Evolutionary conservation across 2,888 invertebrate species (phyloP).

Genomic region (Limenitis camilla): DNA sequence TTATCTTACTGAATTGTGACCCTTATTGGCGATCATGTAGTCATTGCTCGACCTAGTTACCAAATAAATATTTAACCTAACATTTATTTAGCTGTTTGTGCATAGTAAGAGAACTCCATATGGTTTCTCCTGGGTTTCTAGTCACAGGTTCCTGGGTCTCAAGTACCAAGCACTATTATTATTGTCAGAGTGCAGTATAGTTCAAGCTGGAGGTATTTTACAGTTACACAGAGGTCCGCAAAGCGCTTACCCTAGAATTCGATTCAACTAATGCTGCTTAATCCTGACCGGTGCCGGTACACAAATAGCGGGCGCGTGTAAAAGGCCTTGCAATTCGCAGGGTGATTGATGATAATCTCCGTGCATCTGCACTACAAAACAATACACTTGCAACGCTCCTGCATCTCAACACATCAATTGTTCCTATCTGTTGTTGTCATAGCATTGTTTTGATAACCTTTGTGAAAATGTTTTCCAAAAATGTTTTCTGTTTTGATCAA

Average conservation of each 20-base stretch:
- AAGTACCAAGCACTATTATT: too few relatives aligned
- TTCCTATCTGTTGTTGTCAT: constrained; percentile 14
- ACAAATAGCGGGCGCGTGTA: constrained; percentile 59
- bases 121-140: too few relatives aligned
- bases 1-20: too few relatives aligned
- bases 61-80: too few relatives aligned
- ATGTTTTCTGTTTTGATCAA: background rate
- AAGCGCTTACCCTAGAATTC: constrained; percentile 68
- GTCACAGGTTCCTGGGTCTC: too few relatives aligned
- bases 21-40: too few relatives aligned
- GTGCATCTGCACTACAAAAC: constrained; percentile 51
- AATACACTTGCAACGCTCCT: constrained; percentile 33
- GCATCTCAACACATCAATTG: constrained; percentile 18
- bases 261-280: constrained; percentile 70
- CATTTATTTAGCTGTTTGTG: too few relatives aligned
- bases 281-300: constrained; percentile 48
- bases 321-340: constrained; percentile 64
- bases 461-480: background rate
- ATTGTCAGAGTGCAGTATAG: constrained; percentile 30
- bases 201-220: constrained; percentile 32
- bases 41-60: too few relatives aligned
- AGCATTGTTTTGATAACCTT: constrained; percentile 16
- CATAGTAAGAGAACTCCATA: too few relatives aligned
- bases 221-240: constrained; percentile 61
- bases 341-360: constrained; percentile 70